phyloP scores from a whole-genome alignment of 2,113 vertebrate genomes.

The Anarhynchus alexandrinus region DNA sequence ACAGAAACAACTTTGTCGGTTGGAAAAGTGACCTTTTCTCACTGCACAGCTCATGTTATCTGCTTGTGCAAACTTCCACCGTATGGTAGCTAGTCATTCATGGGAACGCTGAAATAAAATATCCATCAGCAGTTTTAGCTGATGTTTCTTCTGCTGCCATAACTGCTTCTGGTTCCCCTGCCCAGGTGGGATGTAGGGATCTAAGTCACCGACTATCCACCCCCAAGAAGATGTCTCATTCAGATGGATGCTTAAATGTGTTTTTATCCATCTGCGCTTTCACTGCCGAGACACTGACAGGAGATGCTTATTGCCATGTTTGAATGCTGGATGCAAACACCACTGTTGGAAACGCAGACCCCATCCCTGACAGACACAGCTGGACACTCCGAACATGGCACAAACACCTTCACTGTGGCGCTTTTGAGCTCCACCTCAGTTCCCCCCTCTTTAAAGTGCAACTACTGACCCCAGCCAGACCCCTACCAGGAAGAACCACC shows the following conservation, averaged over 20 bases:
- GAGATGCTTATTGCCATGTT: background rate
- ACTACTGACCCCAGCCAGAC: background rate
- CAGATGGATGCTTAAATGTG: background rate
- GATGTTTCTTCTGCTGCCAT: background rate
- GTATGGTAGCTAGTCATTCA: background rate
- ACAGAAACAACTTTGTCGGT: background rate
- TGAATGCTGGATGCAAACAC: background rate
- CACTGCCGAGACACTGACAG: background rate
- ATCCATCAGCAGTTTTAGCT: background rate
- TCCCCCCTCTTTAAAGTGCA: background rate
- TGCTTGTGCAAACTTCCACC: background rate
- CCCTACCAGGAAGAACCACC: background rate
- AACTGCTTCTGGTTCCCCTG: background rate
- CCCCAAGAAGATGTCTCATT: background rate
- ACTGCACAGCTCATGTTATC: background rate
- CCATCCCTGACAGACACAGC: rapidly evolving
- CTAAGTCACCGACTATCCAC: background rate
- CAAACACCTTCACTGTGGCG: rapidly evolving
- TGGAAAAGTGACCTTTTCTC: constrained; percentile 11
- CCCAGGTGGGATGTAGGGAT: rapidly evolving
- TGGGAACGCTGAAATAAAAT: background rate
- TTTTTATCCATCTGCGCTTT: background rate
- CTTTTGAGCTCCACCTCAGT: background rate
- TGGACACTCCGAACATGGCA: background rate
- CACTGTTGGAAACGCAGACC: rapidly evolving